phyloP scores from a whole-genome alignment of 2,888 invertebrate species.

The Agriopis leucophaearia region DNA sequence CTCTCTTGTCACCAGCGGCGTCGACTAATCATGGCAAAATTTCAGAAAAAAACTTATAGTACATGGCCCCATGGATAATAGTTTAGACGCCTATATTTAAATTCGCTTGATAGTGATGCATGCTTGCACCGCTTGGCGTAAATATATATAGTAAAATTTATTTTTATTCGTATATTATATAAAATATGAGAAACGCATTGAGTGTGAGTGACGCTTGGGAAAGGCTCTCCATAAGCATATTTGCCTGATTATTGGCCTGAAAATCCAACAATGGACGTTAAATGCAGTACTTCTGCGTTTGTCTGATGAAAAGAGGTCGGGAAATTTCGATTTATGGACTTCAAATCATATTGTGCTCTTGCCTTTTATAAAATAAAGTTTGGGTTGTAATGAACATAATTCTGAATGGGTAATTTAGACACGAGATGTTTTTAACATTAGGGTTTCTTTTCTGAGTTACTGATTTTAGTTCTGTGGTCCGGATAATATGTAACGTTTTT shows the following conservation, averaged over 20 bases:
- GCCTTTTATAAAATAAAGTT: constrained; percentile 1
- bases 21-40: too few species aligned
- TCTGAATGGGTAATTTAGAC: too few species aligned
- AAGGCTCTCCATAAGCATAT: constrained; percentile 6
- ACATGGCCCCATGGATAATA: too few species aligned
- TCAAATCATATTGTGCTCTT: background rate
- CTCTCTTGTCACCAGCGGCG: too few species aligned
- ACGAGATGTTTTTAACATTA: background rate
- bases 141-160: too few species aligned
- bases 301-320: constrained; percentile 14
- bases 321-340: constrained; percentile 6
- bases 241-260: constrained; percentile 16
- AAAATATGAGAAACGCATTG: constrained; percentile 26
- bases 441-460: background rate
- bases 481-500: background rate
- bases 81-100: too few species aligned
- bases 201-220: constrained; percentile 19
- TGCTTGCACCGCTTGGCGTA: too few species aligned
- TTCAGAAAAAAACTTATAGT: too few species aligned
- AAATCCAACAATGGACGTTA: constrained; percentile 18
- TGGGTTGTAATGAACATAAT: background rate
- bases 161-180: too few species aligned
- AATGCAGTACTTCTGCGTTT: constrained; percentile 19
- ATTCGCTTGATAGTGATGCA: too few species aligned
- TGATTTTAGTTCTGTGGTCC: background rate